Percentiles rank a stretch among this genome's conserved stretches.
phyloP scores from a whole-genome alignment of 2,888 invertebrate genomes.

The Candidula unifasciata region DNA sequence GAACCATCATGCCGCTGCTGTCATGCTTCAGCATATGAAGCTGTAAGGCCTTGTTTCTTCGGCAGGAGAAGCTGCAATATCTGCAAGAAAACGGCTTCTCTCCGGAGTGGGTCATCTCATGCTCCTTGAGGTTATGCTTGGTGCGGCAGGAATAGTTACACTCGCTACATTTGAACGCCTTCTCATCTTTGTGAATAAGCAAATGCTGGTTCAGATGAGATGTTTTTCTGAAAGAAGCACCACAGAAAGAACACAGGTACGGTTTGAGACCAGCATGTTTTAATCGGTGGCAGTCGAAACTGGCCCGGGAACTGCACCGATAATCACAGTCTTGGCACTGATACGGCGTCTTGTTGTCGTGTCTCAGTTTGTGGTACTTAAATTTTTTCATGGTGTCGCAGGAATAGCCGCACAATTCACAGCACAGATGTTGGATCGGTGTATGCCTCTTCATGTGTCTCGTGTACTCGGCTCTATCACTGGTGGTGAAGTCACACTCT shows the following conservation, averaged over 20 bases:
- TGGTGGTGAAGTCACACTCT: slow-evolving; percentile 47
- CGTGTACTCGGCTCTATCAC: slow-evolving; percentile 42
- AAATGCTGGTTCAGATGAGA: slow-evolving; percentile 51
- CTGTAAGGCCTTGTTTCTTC: slow-evolving; percentile 50
- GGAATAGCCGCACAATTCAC: slow-evolving; percentile 54
- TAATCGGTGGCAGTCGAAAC: slow-evolving; percentile 47
- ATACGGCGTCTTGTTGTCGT: slow-evolving; percentile 48
- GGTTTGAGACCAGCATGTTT: slow-evolving; percentile 51
- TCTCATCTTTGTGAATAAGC: slow-evolving; percentile 52
- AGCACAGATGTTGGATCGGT: slow-evolving; percentile 37
- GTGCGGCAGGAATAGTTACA: slow-evolving; percentile 47
- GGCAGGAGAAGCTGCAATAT: slow-evolving; percentile 49
- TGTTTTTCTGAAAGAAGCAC: slow-evolving; percentile 46
- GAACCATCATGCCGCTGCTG: slow-evolving; percentile 18
- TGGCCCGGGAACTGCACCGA: slow-evolving; percentile 49
- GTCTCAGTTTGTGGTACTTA: slow-evolving; percentile 42
- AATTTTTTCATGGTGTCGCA: slow-evolving; percentile 47
- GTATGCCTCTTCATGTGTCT: slow-evolving; percentile 45
- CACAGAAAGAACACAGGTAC: slow-evolving; percentile 47
- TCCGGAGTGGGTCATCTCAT: slow-evolving; percentile 52
- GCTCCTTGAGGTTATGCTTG: slow-evolving; percentile 53
- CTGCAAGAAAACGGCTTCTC: slow-evolving; percentile 50
- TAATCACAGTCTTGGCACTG: slow-evolving; percentile 49
- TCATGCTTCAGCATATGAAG: slow-evolving; percentile 49
- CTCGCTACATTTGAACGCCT: slow-evolving; percentile 45